Percentiles rank a stretch among this genome's conserved stretches.
phyloP scores from a whole-genome alignment of 2,113 vertebrate species.

The Scatophagus argus region DNA sequence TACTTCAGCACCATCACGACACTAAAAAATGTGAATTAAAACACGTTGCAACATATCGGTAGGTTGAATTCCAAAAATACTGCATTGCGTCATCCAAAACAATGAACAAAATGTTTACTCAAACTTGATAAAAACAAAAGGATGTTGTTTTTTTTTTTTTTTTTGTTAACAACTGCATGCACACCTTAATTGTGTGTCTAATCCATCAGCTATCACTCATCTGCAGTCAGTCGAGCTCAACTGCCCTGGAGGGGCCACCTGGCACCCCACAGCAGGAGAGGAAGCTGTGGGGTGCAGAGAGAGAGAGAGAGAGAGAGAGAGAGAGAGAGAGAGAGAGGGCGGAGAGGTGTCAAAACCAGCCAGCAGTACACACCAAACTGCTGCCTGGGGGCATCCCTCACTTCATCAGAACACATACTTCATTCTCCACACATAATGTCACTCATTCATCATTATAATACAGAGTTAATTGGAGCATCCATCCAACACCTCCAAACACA shows the following conservation, averaged over 20 bases:
- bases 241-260: conserved; percentile 71
- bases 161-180: neutral
- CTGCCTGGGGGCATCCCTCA: conserved; percentile 43
- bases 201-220: conserved; percentile 62
- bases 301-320: neutral
- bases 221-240: conserved; percentile 56
- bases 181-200: conserved; percentile 19
- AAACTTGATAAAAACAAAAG: no score
- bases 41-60: neutral
- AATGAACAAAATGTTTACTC: neutral
- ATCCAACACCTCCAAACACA: neutral
- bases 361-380: conserved; percentile 28
- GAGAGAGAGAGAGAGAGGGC: neutral
- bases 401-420: conserved; percentile 33
- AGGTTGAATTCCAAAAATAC: neutral
- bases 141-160: no score
- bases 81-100: no score
- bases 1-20: neutral
- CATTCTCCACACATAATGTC: conserved; percentile 28
- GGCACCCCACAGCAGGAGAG: conserved; percentile 71
- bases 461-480: conserved; percentile 34
- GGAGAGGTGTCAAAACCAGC: conserved; percentile 44
- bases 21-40: neutral
- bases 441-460: conserved; percentile 37
- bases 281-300: conserved; percentile 25